Percentiles rank a stretch among this genome's conserved stretches.
phyloP scores from a whole-genome alignment of 2,888 invertebrate genomes.

The Taenaris catops region DNA sequence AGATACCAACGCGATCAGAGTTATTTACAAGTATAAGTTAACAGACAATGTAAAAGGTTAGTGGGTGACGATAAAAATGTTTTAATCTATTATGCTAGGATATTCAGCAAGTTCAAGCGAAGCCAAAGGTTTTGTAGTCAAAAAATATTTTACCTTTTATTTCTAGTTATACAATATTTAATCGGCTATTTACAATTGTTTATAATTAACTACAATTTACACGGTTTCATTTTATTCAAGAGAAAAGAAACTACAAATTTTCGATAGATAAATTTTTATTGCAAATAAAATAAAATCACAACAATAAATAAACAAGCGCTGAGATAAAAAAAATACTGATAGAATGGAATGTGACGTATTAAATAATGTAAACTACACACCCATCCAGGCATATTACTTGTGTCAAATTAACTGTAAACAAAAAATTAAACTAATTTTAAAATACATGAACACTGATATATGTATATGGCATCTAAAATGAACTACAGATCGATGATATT shows the following conservation, averaged over 20 bases:
- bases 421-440: constrained; percentile 48
- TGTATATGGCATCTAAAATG: constrained; percentile 9
- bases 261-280: constrained; percentile 35
- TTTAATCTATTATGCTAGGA: background rate
- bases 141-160: constrained; percentile 7
- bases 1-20: too few species aligned
- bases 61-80: background rate
- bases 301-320: constrained; percentile 31
- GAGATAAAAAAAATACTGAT: constrained; percentile 36
- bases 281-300: constrained; percentile 34
- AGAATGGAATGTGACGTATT: constrained; percentile 29
- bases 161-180: background rate
- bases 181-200: constrained; percentile 1
- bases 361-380: constrained; percentile 54
- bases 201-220: background rate
- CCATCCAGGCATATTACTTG: constrained; percentile 62
- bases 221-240: background rate
- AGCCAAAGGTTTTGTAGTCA: background rate
- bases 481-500: too few species aligned
- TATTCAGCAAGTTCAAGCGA: constrained; percentile 9
- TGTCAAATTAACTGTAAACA: constrained; percentile 73
- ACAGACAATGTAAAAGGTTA: background rate
- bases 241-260: constrained; percentile 23
- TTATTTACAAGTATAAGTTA: too few species aligned
- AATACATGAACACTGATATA: constrained; percentile 25